Conservation (phyloP, 2,888 invertebrate species). For the Conistra vaccinii region DNA sequence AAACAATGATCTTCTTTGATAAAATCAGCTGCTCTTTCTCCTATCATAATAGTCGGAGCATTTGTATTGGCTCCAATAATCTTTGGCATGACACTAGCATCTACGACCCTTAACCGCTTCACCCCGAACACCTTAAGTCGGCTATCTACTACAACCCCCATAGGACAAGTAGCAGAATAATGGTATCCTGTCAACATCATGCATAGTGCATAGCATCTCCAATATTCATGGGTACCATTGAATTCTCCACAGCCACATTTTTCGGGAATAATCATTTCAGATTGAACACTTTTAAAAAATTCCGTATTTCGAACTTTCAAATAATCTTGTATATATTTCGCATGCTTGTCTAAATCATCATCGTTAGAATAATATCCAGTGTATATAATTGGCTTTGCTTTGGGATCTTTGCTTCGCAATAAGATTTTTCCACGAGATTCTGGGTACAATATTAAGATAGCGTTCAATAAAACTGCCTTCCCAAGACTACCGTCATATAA, state of each 20-base stretch:
- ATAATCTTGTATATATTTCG: conserved; percentile 77
- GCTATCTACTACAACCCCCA: conserved; percentile 93
- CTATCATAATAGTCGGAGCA: conserved; percentile 94
- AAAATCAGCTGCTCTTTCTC: conserved; percentile 88
- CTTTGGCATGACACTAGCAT: conserved; percentile 94
- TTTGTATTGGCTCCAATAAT: conserved; percentile 92
- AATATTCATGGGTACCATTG: conserved; percentile 88
- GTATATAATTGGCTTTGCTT: conserved; percentile 89
- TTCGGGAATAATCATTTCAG: conserved; percentile 66
- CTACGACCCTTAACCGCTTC: conserved; percentile 91
- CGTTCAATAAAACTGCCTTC: conserved; percentile 54
- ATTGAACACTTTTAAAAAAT: conserved; percentile 78
- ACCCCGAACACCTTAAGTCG: conserved; percentile 92
- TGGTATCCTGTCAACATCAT: conserved; percentile 93
- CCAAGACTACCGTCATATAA: conserved; percentile 56
- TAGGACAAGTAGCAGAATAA: conserved; percentile 92
- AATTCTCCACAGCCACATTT: conserved; percentile 56
- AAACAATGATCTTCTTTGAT: conserved; percentile 42
- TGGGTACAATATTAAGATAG: conserved; percentile 76
- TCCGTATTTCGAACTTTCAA: conserved; percentile 78
- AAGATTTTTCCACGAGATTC: conserved; percentile 88
- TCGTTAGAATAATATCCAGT: conserved; percentile 90
- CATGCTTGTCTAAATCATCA: conserved; percentile 84
- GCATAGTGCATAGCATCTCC: conserved; percentile 92
- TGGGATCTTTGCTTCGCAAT: conserved; percentile 88